Evolutionary conservation across 2,113 vertebrate genomes (phyloP).

Genomic region (Guaruba guarouba): DNA sequence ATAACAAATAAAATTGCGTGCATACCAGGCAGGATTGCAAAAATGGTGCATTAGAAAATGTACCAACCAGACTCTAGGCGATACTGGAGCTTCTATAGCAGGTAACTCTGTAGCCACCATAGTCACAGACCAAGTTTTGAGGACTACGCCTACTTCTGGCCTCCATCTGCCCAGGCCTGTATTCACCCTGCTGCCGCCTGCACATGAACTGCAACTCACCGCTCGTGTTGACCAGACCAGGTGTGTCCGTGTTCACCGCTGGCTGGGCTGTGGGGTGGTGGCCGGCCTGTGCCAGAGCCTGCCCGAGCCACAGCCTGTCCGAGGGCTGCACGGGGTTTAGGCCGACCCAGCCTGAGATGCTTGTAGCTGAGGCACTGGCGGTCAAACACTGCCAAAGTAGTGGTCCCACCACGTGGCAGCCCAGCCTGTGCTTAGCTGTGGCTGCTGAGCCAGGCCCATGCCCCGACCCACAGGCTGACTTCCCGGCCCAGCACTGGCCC

Average conservation of each 20-base stretch:
- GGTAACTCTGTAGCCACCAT: fast-evolving
- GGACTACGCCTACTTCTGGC: fast-evolving
- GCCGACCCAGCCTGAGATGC: not conserved
- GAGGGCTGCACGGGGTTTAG: not conserved
- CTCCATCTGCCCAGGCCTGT: fast-evolving
- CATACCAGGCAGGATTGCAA: not conserved
- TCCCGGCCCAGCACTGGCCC: fast-evolving
- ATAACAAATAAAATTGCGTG: not conserved
- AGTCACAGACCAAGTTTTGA: not conserved
- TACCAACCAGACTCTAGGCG: not conserved
- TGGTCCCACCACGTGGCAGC: fast-evolving
- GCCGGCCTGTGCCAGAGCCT: too few species aligned
- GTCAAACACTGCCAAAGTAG: fast-evolving
- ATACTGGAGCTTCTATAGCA: not conserved
- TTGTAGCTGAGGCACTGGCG: fast-evolving
- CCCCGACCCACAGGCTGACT: fast-evolving
- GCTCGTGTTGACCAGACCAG: fast-evolving
- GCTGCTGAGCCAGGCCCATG: too few species aligned
- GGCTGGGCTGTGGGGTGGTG: too few species aligned
- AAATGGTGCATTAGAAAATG: not conserved
- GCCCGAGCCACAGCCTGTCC: too few species aligned
- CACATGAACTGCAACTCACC: not conserved
- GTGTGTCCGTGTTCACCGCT: fast-evolving
- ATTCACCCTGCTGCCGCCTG: not conserved
- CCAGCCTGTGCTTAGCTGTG: too few species aligned